Evolutionary conservation across 2,888 invertebrate genomes (phyloP).

Genomic region (Nycteola revayana): DNA sequence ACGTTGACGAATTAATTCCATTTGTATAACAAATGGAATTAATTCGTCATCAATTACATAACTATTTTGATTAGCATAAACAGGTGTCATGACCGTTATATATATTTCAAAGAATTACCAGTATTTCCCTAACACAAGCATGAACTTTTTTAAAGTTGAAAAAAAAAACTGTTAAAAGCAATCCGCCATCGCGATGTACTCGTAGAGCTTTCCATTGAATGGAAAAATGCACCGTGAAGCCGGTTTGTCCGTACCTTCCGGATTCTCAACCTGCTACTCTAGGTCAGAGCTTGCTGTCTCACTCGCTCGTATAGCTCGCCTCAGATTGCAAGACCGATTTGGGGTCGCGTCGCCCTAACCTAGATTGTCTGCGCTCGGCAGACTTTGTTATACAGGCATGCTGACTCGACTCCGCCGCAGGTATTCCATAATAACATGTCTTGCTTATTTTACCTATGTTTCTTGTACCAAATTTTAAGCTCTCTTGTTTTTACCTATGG

Average conservation of each 20-base stretch:
- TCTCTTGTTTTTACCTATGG: too few relatives aligned
- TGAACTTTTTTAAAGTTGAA: too few relatives aligned
- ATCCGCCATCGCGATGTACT: constrained; percentile 49
- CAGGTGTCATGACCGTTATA: too few relatives aligned
- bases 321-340: constrained; percentile 67
- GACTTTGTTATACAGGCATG: constrained; percentile 54
- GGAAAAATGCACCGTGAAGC: constrained; percentile 77
- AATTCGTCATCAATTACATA: too few relatives aligned
- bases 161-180: not conserved
- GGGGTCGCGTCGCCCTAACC: constrained; percentile 80
- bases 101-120: too few relatives aligned
- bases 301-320: constrained; percentile 53
- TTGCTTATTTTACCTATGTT: constrained; percentile 17
- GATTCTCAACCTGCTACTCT: constrained; percentile 81
- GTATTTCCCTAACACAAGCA: too few relatives aligned
- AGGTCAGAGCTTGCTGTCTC: constrained; percentile 66
- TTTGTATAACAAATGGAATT: too few relatives aligned
- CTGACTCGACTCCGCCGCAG: too few relatives aligned
- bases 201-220: constrained; percentile 78
- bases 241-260: constrained; percentile 78
- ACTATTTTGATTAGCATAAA: too few relatives aligned
- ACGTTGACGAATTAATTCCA: too few relatives aligned
- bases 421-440: too few relatives aligned
- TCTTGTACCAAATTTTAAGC: too few relatives aligned
- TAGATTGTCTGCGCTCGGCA: constrained; percentile 66